Evolutionary conservation across 2,797 vertebrate species (phyloP).

Genomic region (Muraenolepis orangiensis): DNA sequence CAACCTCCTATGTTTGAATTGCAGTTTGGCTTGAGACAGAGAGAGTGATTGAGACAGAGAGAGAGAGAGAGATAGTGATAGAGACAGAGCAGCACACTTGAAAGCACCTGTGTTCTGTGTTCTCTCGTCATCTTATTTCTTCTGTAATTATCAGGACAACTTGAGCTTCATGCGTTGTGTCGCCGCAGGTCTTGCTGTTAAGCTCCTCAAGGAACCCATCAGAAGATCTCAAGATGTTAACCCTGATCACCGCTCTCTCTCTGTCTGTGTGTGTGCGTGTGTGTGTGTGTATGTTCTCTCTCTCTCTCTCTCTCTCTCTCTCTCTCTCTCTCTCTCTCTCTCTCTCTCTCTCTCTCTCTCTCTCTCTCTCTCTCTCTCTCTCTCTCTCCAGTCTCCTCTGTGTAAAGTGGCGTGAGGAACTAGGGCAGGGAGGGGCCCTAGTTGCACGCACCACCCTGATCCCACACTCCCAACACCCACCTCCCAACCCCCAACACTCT

Average conservation of each 20-base stretch:
- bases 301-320: no score
- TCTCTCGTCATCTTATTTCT: neutral
- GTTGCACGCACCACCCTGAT: conserved; percentile 48
- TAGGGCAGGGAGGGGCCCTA: no score
- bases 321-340: neutral
- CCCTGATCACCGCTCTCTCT: neutral
- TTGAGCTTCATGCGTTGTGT: neutral
- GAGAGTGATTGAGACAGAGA: no score
- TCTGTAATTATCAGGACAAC: neutral
- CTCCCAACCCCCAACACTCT: neutral
- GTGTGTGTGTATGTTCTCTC: no score
- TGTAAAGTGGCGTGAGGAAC: conserved; percentile 55
- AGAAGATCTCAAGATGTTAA: neutral
- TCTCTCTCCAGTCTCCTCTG: conserved; percentile 56
- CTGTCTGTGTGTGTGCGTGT: neutral
- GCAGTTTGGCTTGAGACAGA: neutral
- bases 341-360: neutral
- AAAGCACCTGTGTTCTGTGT: neutral
- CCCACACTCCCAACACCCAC: conserved; percentile 4
- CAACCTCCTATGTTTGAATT: neutral
- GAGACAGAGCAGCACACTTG: neutral
- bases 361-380: conserved; percentile 8
- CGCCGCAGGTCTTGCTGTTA: neutral
- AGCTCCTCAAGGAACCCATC: neutral
- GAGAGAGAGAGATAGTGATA: no score